Conservation (phyloP, 2,888 invertebrate genomes). For the Criorhina ranunculi region DNA sequence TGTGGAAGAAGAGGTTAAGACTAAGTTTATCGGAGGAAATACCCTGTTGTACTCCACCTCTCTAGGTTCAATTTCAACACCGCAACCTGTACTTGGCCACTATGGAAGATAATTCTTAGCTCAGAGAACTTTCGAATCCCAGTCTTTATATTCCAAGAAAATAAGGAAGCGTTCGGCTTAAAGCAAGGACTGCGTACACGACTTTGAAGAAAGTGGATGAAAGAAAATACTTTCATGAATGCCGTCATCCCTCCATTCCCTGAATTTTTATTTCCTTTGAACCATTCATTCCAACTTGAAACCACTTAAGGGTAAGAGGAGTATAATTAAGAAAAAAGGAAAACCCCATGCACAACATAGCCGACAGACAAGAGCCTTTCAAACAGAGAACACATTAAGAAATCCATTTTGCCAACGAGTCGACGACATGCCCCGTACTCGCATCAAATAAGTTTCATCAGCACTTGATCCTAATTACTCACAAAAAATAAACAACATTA, state of each 20-base stretch:
- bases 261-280: conserved; percentile 6
- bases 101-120: too few relatives aligned
- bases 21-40: too few relatives aligned
- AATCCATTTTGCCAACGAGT: conserved; percentile 40
- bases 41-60: too few relatives aligned
- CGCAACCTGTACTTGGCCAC: too few relatives aligned
- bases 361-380: background rate
- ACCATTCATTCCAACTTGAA: conserved; percentile 8
- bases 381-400: conserved; percentile 25
- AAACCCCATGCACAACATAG: background rate
- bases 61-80: too few relatives aligned
- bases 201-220: too few relatives aligned
- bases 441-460: conserved; percentile 57
- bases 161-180: too few relatives aligned
- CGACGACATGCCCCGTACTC: background rate
- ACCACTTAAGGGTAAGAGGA: conserved; percentile 40
- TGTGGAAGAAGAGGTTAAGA: too few relatives aligned
- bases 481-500: conserved; percentile 68
- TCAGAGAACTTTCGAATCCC: too few relatives aligned
- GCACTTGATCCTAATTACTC: conserved; percentile 70
- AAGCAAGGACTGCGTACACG: too few relatives aligned
- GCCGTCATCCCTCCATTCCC: background rate
- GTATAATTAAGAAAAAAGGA: conserved; percentile 38
- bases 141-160: too few relatives aligned
- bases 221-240: background rate